Percentiles rank a stretch among this genome's conserved stretches.
Conservation (phyloP, 1,140 invertebrate genomes). For the Phthorimaea operculella region DNA sequence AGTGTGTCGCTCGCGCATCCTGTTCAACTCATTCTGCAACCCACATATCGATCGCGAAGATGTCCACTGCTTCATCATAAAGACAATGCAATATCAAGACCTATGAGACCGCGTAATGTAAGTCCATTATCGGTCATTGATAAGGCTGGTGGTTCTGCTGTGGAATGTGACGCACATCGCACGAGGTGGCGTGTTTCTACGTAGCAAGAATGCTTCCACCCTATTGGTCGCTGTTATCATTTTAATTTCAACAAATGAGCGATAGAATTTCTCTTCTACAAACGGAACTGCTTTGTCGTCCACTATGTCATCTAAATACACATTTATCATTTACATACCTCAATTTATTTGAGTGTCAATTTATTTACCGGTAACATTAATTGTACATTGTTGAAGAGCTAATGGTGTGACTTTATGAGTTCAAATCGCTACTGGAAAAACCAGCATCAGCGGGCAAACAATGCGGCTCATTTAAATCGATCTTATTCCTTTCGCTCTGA, state of each 20-base stretch:
- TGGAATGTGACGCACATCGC: slow-evolving; percentile 48
- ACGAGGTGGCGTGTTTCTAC: slow-evolving; percentile 41
- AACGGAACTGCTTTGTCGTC: slow-evolving; percentile 54
- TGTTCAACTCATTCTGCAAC: slow-evolving; percentile 32
- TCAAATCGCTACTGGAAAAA: background rate
- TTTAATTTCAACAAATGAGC: slow-evolving; percentile 31
- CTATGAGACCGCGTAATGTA: background rate
- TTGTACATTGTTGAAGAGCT: background rate
- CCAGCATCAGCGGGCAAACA: background rate
- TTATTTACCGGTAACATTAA: no score
- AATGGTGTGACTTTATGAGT: background rate
- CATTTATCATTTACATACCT: background rate
- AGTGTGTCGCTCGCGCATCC: slow-evolving; percentile 54
- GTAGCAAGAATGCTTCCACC: slow-evolving; percentile 38
- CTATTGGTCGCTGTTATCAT: slow-evolving; percentile 60
- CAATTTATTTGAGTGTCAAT: no score
- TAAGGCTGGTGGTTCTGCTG: slow-evolving; percentile 4
- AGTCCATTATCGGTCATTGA: background rate
- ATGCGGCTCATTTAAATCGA: background rate
- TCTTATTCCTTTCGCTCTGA: background rate
- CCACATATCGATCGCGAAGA: background rate
- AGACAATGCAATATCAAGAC: background rate
- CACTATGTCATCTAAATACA: slow-evolving; percentile 18
- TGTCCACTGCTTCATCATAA: background rate
- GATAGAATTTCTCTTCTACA: slow-evolving; percentile 62